Base-by-base conservation (phyloP, 2,113 vertebrate genomes). In the Chloroceryle aenea region DNA sequence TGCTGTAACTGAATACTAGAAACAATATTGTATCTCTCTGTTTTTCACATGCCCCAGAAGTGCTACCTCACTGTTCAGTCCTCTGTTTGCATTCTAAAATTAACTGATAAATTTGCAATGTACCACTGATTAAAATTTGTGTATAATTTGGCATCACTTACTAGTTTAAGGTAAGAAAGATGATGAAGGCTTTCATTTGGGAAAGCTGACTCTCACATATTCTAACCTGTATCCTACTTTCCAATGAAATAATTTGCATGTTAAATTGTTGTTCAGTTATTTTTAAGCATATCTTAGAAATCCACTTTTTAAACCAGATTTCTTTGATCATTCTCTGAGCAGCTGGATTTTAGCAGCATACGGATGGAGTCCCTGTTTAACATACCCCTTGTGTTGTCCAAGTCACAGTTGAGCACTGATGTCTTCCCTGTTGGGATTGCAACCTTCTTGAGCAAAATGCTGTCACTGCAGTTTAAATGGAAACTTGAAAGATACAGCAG, bases 401-500 rank as follows among this genome's bases (percentile, higher is more conserved):
- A 9, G 64, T 50, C 32, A 50, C 75, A 93, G 45, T 11, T 26
- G 7, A 97, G 97, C 53, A 97, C 91, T 14, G 95, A 61, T 40
- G 97, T 92, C 50, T 96, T 92, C 77, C 98, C 98, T 6, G 48
- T 50, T 12, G 97, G 73, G 27, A 98, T 94, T 6, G 93, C 97
- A 89, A 98, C 56, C 66, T 83, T 98, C 92, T 90, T 97, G 69
- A 98, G 82, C 30, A 91, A 59, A 74, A 97, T 82, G 32, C 32
- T 25, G 23, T 73, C 38, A 5, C 79, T 90, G 87, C 98, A 98
- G 55, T 95, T 95, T 9, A 98, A 96, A 63, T 97, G 95, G 17
- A 95, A 85, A 11, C 98, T 97, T 79, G 98, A 91, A 87, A 98
- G 80, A 84, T 96, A 93, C 7, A 98, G 89, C 52, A 98, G 93